Evolutionary conservation across 2,888 invertebrate genomes (phyloP), one percentile per base, ranked within the genome.

Genomic region (Syrphus vitripennis): DNA sequence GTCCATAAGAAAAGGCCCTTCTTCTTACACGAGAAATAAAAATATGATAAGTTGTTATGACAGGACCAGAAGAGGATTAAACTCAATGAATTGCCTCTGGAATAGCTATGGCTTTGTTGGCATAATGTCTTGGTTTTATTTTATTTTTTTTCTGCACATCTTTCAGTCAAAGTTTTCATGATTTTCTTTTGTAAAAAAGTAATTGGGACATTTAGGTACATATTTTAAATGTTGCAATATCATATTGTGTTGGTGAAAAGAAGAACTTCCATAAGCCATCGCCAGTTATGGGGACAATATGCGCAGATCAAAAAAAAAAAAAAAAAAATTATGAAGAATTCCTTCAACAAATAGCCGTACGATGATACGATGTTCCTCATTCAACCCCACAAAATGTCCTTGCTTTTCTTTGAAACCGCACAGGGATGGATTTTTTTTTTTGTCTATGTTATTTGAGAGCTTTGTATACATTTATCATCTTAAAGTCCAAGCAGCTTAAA

Each of bases 401-500:
- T 65, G 65, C 31, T 16, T 40, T 16, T 1, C n/a, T 29, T 0
- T 16, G 3, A 19, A 65, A 37, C 45, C 34, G 34, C 34, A 72
- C 37, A 74, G 40, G 37, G 50, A 40, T 14, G 2, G 42, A 14
- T 75, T 72, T 50, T 21, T 21, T 45, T 19, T 16, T 31, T 34
- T 34, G 2, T 34, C 21, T 21, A 24, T 19, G 1, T 19, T 31
- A 53, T 42, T 75, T 53, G 42, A 65, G 65, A 31, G 29, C 34
- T 75, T 75, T 74, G 61, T 63, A n/a, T n/a, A 61, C 65, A 65
- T 75, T 75, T 75, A 65, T 65, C 65, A 75, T 65, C 50, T 53
- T 21, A 65, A 34, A 67, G 67, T 50, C 67, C 48, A 67, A 67
- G 67, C 34, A 16, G 50, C 48, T 67, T 67, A 50, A n/a, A 50